phyloP scores from a whole-genome alignment of 2,888 invertebrate genomes.

The Macaria liturata region DNA sequence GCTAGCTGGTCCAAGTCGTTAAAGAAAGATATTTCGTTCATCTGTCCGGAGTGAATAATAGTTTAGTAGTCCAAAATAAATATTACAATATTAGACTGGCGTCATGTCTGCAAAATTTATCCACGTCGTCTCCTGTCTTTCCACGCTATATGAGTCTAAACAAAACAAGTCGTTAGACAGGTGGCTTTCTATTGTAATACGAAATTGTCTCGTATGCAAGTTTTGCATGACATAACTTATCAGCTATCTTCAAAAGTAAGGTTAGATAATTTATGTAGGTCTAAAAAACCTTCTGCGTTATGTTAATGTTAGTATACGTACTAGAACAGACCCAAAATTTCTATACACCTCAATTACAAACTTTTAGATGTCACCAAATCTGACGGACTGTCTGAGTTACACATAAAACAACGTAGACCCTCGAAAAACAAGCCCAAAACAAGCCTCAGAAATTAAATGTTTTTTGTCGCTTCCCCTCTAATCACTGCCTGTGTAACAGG shows the following conservation, averaged over 20 bases:
- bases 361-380: no score
- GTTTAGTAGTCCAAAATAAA: conserved; percentile 15
- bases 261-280: no score
- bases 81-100: background rate
- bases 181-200: no score
- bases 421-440: conserved; percentile 5
- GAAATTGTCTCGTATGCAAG: no score
- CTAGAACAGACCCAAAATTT: no score
- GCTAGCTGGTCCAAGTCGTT: conserved; percentile 4
- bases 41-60: conserved; percentile 7
- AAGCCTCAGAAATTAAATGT: conserved; percentile 8
- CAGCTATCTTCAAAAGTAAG: no score
- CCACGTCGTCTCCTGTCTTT: conserved; percentile 1
- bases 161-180: no score
- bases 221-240: no score
- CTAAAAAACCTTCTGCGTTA: no score
- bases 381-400: no score
- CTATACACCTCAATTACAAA: no score
- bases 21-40: conserved; percentile 6
- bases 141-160: background rate
- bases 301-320: no score
- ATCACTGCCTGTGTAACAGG: conserved; percentile 19
- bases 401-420: background rate
- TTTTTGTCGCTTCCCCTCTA: conserved; percentile 18
- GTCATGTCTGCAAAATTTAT: conserved; percentile 3